These are phyloP conservation scores for Zoanthus solanderi DNA, from an alignment of 92 coral and sea anemone genomes.

Conservation along the genomic window DNA sequence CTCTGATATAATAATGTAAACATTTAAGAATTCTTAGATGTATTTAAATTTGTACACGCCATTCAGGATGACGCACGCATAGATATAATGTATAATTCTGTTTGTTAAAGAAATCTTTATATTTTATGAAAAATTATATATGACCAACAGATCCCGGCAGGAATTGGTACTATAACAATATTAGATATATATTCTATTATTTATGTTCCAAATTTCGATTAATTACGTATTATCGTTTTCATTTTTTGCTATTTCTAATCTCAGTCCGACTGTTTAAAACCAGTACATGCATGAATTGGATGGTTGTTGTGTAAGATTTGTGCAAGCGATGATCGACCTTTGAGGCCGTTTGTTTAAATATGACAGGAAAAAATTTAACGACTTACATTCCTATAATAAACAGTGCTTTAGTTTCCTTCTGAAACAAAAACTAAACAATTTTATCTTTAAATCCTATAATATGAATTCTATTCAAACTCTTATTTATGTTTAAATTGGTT, in stretches of 20 bases:
- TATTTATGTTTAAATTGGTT: slow-evolving; percentile 7
- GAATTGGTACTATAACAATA: slow-evolving; percentile 25
- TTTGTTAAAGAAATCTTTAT: slow-evolving; percentile 15
- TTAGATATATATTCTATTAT: slow-evolving; percentile 40
- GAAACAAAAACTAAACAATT: slow-evolving; percentile 15
- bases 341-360: slow-evolving; percentile 48
- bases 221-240: not conserved
- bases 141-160: slow-evolving; percentile 3
- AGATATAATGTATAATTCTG: slow-evolving; percentile 21
- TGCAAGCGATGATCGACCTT: slow-evolving; percentile 16
- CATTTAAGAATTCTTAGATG: slow-evolving; percentile 33
- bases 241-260: not conserved
- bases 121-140: slow-evolving; percentile 32
- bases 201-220: not conserved
- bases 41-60: slow-evolving; percentile 32
- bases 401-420: not conserved
- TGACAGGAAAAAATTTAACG: slow-evolving; percentile 18
- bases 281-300: slow-evolving; percentile 38
- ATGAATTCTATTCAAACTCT: not conserved
- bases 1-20: slow-evolving; percentile 31
- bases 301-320: not conserved
- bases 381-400: slow-evolving; percentile 20
- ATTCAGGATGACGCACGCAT: slow-evolving; percentile 22
- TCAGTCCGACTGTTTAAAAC: not conserved
- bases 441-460: slow-evolving; percentile 10